Evolutionary conservation across 2,888 invertebrate genomes (phyloP).

Genomic region (Tethea ocularis): DNA sequence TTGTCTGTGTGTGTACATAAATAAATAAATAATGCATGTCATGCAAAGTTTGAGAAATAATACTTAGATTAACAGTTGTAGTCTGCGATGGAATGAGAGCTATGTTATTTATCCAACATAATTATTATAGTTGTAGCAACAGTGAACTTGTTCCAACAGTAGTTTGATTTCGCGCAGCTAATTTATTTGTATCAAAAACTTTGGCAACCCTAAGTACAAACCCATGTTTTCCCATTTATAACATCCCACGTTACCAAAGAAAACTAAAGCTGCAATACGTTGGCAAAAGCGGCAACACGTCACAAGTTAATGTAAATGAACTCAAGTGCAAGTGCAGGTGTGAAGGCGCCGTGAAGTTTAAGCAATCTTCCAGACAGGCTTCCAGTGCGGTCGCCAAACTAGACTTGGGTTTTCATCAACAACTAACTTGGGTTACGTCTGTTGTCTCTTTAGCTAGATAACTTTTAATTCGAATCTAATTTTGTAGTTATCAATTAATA

Average conservation of each 20-base stretch:
- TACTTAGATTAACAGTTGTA: too few species aligned
- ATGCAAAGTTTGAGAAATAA: too few species aligned
- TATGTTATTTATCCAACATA: neutral
- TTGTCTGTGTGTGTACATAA: too few species aligned
- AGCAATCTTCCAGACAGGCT: constrained; percentile 28
- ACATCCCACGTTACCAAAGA: neutral
- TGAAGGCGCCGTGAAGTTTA: constrained; percentile 29
- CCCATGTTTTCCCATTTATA: neutral
- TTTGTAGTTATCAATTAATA: too few species aligned
- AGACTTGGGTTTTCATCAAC: constrained; percentile 29
- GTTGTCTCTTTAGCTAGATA: constrained; percentile 14
- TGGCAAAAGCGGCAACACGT: constrained; percentile 28
- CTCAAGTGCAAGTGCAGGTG: constrained; percentile 51
- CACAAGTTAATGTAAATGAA: constrained; percentile 58
- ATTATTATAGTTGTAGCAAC: neutral
- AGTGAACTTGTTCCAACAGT: neutral
- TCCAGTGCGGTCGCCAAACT: constrained; percentile 28
- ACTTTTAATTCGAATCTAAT: neutral
- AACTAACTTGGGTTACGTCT: constrained; percentile 22
- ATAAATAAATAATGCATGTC: too few species aligned
- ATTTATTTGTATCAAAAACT: neutral
- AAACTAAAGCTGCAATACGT: constrained; percentile 26
- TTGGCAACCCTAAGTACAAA: neutral
- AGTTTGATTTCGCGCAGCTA: neutral
- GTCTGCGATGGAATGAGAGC: too few species aligned